phyloP scores from a whole-genome alignment of 2,113 vertebrate species.

The Dasypus novemcinctus region DNA sequence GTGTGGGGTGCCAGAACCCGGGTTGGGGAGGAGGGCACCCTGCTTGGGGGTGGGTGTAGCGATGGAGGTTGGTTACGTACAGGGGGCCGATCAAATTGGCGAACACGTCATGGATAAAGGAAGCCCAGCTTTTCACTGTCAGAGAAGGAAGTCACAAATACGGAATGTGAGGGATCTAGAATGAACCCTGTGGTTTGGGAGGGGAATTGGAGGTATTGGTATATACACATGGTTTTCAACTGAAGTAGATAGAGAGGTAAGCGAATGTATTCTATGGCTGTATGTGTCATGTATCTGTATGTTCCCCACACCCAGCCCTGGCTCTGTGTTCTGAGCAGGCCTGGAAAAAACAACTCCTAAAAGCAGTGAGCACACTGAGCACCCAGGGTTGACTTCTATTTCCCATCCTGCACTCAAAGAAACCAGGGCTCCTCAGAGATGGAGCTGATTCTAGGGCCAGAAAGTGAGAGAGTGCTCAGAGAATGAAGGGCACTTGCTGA shows the following conservation, averaged over 20 bases:
- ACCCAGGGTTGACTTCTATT: background rate
- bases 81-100: background rate
- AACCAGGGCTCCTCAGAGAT: background rate
- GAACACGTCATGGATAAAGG: background rate
- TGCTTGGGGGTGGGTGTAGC: accelerated
- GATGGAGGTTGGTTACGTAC: accelerated
- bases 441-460: background rate
- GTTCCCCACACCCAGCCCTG: background rate
- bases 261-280: accelerated
- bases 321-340: background rate
- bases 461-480: background rate
- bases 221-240: background rate
- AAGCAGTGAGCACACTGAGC: accelerated
- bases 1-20: accelerated
- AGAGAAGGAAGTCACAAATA: background rate
- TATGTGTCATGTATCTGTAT: too few species aligned
- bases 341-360: accelerated
- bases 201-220: background rate
- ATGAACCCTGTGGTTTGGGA: too few species aligned
- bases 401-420: background rate
- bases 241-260: background rate
- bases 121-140: background rate
- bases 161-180: background rate
- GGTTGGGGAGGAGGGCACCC: background rate
- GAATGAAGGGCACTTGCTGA: accelerated